phyloP scores from a whole-genome alignment of 2,888 invertebrate genomes.

The Drosophila stalkeri region DNA sequence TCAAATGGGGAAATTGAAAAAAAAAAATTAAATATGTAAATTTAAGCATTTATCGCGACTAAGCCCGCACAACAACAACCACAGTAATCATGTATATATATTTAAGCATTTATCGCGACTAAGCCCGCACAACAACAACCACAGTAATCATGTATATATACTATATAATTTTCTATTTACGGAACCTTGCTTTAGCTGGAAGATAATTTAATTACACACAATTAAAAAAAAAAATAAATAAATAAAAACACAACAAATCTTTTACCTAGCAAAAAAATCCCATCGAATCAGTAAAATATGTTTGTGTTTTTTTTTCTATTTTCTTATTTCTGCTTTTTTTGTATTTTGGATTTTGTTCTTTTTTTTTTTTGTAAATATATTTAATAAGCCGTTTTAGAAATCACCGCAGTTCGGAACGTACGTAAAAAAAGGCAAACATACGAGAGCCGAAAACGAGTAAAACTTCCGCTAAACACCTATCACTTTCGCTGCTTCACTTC shows the following conservation, averaged over 20 bases:
- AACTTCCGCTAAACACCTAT: slow-evolving; percentile 45
- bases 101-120: slow-evolving; percentile 17
- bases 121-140: slow-evolving; percentile 15
- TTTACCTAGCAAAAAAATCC: slow-evolving; percentile 12
- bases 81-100: slow-evolving; percentile 10
- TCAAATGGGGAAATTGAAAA: slow-evolving; percentile 2
- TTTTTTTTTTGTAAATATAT: slow-evolving; percentile 5
- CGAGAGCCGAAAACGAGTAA: slow-evolving; percentile 26
- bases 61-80: neutral
- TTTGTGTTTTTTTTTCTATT: slow-evolving; percentile 12
- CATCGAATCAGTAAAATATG: slow-evolving; percentile 4
- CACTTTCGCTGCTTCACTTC: slow-evolving; percentile 61
- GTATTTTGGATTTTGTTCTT: slow-evolving; percentile 12
- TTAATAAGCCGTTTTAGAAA: slow-evolving; percentile 38
- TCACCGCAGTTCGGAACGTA: slow-evolving; percentile 57
- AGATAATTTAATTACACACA: slow-evolving; percentile 65
- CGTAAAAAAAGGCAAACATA: slow-evolving; percentile 69
- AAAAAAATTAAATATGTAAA: slow-evolving; percentile 36
- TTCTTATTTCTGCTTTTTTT: slow-evolving; percentile 5
- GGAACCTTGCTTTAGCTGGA: slow-evolving; percentile 44
- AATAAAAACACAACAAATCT: slow-evolving; percentile 29
- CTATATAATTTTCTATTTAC: slow-evolving; percentile 18
- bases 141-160: slow-evolving; percentile 10
- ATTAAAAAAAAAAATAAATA: slow-evolving; percentile 32
- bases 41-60: too few relatives aligned